Evolutionary conservation across 2,888 invertebrate genomes (phyloP).

Genomic region (Diarsia brunnea): DNA sequence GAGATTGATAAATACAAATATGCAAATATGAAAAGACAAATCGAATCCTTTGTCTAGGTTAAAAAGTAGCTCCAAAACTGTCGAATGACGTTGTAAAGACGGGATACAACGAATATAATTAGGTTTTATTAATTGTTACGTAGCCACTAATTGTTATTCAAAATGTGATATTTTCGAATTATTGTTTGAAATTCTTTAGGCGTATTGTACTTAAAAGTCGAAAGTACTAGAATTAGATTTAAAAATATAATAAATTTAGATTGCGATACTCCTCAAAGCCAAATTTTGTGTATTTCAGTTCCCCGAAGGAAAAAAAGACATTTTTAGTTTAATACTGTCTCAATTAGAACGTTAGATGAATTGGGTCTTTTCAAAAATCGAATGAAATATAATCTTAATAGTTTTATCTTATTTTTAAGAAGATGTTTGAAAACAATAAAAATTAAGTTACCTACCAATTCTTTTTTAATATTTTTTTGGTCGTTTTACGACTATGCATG

Average conservation of each 20-base stretch:
- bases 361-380: slow-evolving; percentile 32
- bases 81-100: slow-evolving; percentile 45
- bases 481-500: not conserved
- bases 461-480: slow-evolving; percentile 17
- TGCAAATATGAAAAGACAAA: slow-evolving; percentile 28
- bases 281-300: slow-evolving; percentile 37
- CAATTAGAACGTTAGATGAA: slow-evolving; percentile 18
- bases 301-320: slow-evolving; percentile 60
- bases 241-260: slow-evolving; percentile 18
- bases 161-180: slow-evolving; percentile 67
- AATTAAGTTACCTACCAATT: slow-evolving; percentile 8
- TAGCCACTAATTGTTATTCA: slow-evolving; percentile 49
- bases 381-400: slow-evolving; percentile 20
- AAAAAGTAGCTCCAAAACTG: slow-evolving; percentile 34
- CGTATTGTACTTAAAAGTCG: slow-evolving; percentile 57
- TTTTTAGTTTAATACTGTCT: slow-evolving; percentile 44
- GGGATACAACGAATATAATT: slow-evolving; percentile 54
- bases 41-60: slow-evolving; percentile 13
- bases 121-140: slow-evolving; percentile 47
- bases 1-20: slow-evolving; percentile 19
- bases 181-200: slow-evolving; percentile 53
- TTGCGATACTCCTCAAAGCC: slow-evolving; percentile 34
- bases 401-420: slow-evolving; percentile 39
- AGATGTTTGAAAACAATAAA: slow-evolving; percentile 31
- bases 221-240: slow-evolving; percentile 31